Base-by-base conservation (phyloP, 2,113 vertebrate species). In the Rhadina sibilatrix region DNA sequence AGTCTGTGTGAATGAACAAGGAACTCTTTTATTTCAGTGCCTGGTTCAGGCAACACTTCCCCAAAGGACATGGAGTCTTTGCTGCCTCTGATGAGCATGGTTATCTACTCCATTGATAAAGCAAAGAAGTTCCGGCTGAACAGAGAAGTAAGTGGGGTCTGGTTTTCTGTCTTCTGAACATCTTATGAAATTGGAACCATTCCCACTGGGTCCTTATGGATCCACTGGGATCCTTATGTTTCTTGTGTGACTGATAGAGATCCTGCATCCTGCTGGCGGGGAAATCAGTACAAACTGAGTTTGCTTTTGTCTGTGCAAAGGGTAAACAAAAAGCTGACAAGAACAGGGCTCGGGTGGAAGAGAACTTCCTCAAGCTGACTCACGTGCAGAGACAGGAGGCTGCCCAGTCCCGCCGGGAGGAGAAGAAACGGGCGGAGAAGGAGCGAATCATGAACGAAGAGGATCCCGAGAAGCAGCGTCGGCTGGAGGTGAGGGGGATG, bases 361-460 rank as follows among this genome's bases (percentile, higher is more conserved):
- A 99, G 97, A 99, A 99, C 97, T 99, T 99, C 97, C 97, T 99
- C 91, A 99, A 99, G 96, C 98, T 99, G 96, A 99, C 99, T 2
- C 99, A 99, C 0, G 98, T 99, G 94, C 99, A 99, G 87, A 98
- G 99, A 5, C 99, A 99, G 97, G 99, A 99, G 94, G 99, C 99
- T 1, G 99, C 99, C 1, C 99, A 99, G 97, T 99, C 98, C 1
- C 98, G 99, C 2, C 98, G 99, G 0, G 99, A 99, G 78, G 99
- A 99, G 97, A 99, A 99, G 94, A 99, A 99, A 72, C 98, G 99
- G 53, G 99, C 99, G 0, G 99, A 99, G 98, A 99, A 99, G 94
- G 99, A 99, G 97, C 98, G 99, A 49, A 99, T 99, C 98, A 99
- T 99, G 99, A 99, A 99, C 0, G 99, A 99, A 72, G 99, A 99